phyloP scores from a whole-genome alignment of 2,113 vertebrate species.

The Athene noctua region DNA sequence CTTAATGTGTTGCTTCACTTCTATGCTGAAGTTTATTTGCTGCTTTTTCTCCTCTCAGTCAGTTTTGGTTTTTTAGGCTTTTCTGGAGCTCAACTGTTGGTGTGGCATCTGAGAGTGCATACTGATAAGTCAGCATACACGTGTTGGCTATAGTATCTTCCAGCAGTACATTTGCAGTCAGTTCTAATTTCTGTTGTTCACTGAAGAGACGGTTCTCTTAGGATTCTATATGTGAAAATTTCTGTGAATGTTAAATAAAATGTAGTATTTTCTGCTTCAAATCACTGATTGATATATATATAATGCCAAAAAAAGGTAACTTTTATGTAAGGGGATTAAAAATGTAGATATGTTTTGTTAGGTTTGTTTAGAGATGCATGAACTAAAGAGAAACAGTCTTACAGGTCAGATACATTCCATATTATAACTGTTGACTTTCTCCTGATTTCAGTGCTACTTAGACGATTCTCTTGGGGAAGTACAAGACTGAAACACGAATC shows the following conservation, averaged over 20 bases:
- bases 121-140: not conserved
- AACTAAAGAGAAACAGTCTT: not conserved
- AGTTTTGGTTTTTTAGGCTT: not conserved
- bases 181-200: not conserved
- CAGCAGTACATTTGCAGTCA: not conserved
- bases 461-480: rapidly evolving
- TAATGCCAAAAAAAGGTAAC: not conserved
- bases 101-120: not conserved
- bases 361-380: not conserved
- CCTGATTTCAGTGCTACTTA: not conserved
- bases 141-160: not conserved
- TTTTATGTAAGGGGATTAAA: not conserved
- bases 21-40: not conserved
- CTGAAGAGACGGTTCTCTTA: not conserved
- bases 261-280: not conserved
- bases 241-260: not conserved
- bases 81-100: not conserved
- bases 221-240: not conserved
- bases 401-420: not conserved
- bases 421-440: not conserved
- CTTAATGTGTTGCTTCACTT: not conserved
- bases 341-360: not conserved
- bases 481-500: not conserved
- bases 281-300: not conserved
- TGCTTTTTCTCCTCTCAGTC: not conserved